A percentile compares a stretch with the other conserved stretches of the same genome.
Evolutionary conservation across 2,113 vertebrate species (phyloP).

Genomic region (Hippolais icterina): DNA sequence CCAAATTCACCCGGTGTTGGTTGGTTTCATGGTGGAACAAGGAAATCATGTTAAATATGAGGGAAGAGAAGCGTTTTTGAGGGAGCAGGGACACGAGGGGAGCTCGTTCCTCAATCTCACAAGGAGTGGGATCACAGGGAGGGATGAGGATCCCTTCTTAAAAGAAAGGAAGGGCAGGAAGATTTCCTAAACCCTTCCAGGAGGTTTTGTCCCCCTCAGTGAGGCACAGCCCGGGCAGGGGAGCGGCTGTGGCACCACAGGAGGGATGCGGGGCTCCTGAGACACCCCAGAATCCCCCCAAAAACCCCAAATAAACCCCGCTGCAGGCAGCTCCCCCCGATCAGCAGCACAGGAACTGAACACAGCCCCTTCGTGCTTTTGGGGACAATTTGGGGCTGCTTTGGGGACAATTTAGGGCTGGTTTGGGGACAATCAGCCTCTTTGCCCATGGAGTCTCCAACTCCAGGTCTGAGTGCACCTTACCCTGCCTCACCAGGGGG

Average conservation of each 20-base stretch:
- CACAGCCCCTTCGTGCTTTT: neutral
- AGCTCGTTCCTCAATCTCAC: rapidly evolving
- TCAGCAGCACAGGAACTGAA: neutral
- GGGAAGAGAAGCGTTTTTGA: rapidly evolving
- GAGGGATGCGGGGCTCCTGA: neutral
- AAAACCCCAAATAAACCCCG: neutral
- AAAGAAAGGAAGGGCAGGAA: neutral
- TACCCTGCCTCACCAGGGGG: neutral
- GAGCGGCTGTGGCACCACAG: neutral
- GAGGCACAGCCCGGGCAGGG: neutral
- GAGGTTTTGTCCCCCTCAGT: rapidly evolving
- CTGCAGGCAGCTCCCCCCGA: rapidly evolving
- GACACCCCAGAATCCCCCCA: neutral
- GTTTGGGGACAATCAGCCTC: neutral
- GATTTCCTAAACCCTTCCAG: rapidly evolving
- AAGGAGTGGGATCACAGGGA: rapidly evolving
- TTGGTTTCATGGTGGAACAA: rapidly evolving
- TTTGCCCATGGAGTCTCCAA: neutral
- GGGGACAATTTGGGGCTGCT: neutral
- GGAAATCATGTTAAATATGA: rapidly evolving
- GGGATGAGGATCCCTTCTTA: rapidly evolving
- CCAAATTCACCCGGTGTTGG: rapidly evolving
- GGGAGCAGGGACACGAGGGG: rapidly evolving
- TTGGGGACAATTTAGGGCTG: neutral
- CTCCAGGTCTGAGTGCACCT: neutral